A percentile compares a stretch with the other conserved stretches of the same genome.
Conservation (phyloP, 2,888 invertebrate species). For the Chrysopilus asiliformis region DNA sequence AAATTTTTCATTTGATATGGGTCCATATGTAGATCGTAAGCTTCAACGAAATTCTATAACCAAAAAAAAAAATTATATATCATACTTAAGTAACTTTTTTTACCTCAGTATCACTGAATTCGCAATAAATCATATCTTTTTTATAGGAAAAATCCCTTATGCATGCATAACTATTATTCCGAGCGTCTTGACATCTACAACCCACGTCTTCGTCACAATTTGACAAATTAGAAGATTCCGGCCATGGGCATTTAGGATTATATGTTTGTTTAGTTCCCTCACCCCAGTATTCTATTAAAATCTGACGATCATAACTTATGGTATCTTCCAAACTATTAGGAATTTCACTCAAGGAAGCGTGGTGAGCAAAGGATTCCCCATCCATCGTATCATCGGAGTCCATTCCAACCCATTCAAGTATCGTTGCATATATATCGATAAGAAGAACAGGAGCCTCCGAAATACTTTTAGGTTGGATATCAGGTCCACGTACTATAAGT, state of each 20-base stretch:
- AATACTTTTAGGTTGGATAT: conserved; percentile 38
- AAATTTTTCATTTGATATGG: conserved; percentile 59
- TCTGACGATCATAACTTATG: conserved; percentile 39
- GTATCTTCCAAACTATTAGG: conserved; percentile 14
- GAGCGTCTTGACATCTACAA: conserved; percentile 76
- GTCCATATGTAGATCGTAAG: conserved; percentile 59
- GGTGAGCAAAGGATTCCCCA: conserved; percentile 42
- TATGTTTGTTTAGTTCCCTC: conserved; percentile 48
- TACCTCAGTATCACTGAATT: conserved; percentile 37
- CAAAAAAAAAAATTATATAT: conserved; percentile 9
- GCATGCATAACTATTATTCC: conserved; percentile 73
- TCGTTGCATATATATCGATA: conserved; percentile 76
- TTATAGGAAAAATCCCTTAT: conserved; percentile 47
- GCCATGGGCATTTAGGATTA: conserved; percentile 51
- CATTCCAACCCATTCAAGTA: conserved; percentile 53
- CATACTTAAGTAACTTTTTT: conserved; percentile 13
- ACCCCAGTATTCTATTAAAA: conserved; percentile 73
- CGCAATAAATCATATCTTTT: conserved; percentile 35
- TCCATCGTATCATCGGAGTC: conserved; percentile 43
- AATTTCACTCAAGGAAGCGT: conserved; percentile 1
- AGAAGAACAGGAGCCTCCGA: conserved; percentile 49
- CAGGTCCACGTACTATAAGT: conserved; percentile 65
- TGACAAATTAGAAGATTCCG: conserved; percentile 38
- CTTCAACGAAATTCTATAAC: conserved; percentile 55
- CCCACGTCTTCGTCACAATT: conserved; percentile 49